phyloP scores from a whole-genome alignment of 2,888 invertebrate species.

The Prostheceraeus crozeri region DNA sequence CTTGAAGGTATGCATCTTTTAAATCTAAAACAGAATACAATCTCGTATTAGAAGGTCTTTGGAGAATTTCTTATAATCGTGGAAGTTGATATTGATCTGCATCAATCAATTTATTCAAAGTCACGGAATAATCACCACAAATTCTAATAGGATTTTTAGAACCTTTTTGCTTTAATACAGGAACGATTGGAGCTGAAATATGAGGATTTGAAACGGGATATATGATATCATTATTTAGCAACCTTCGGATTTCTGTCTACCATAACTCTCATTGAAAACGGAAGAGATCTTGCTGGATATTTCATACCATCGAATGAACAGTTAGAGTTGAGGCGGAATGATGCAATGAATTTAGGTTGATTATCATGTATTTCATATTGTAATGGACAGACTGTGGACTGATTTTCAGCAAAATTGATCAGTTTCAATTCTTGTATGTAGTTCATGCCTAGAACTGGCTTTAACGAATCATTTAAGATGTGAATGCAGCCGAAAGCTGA shows the following conservation, averaged over 20 bases:
- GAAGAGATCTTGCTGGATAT: constrained; percentile 17
- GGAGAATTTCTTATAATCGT: constrained; percentile 16
- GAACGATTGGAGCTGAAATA: constrained; percentile 30
- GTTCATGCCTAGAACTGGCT: too few species aligned
- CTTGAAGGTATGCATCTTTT: neutral
- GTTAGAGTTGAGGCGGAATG: constrained; percentile 22
- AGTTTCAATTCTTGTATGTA: too few species aligned
- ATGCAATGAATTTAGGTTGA: constrained; percentile 1
- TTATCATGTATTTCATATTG: too few species aligned
- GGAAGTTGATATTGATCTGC: constrained; percentile 19
- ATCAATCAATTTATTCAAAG: constrained; percentile 27
- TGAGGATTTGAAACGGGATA: constrained; percentile 28
- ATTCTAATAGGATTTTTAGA: constrained; percentile 20
- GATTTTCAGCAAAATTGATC: too few species aligned
- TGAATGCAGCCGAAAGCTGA: too few species aligned
- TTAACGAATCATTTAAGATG: too few species aligned
- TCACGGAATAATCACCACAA: constrained; percentile 26
- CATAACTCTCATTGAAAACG: too few species aligned
- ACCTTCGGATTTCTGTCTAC: constrained; percentile 12
- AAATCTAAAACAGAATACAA: constrained; percentile 26
- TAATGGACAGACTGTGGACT: too few species aligned
- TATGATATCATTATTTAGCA: constrained; percentile 3
- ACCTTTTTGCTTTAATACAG: constrained; percentile 29
- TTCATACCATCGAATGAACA: constrained; percentile 6
- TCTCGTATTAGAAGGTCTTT: constrained; percentile 10